These are phyloP conservation scores for Volucella bombylans DNA, from an alignment of 2,888 invertebrate species.

Conservation along the genomic window DNA sequence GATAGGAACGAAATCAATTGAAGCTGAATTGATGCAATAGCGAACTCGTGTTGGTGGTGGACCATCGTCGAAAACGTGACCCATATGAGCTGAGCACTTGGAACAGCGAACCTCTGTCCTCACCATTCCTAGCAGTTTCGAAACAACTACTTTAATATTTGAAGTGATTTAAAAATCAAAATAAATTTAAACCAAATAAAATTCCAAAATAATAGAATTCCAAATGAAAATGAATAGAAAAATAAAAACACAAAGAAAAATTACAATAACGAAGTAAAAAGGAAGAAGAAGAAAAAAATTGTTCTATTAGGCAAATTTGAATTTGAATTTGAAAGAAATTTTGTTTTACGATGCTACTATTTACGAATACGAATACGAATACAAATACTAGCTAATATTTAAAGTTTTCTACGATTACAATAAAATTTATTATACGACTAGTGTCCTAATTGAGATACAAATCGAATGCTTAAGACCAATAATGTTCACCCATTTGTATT, in stretches of 20 bases:
- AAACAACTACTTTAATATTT: conserved; percentile 84
- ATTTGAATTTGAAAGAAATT: conserved; percentile 35
- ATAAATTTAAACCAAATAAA: conserved; percentile 26
- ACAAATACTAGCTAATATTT: conserved; percentile 16
- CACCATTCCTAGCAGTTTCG: conserved; percentile 90
- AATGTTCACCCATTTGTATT: background rate
- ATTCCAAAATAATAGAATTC: background rate
- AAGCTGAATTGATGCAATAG: conserved; percentile 97
- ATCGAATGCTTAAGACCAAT: conserved; percentile 13
- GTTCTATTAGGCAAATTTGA: conserved; percentile 71
- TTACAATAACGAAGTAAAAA: conserved; percentile 53
- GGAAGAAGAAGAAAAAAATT: conserved; percentile 71
- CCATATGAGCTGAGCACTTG: conserved; percentile 96
- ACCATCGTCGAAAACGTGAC: conserved; percentile 98
- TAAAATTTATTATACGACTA: conserved; percentile 40
- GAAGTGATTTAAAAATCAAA: conserved; percentile 67
- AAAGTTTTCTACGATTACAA: background rate
- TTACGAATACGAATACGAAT: conserved; percentile 52
- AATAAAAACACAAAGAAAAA: conserved; percentile 20
- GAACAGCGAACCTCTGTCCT: conserved; percentile 98
- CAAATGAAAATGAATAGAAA: conserved; percentile 39
- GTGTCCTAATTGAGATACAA: conserved; percentile 57
- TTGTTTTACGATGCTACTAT: conserved; percentile 64
- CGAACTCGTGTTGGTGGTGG: conserved; percentile 95
- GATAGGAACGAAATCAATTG: conserved; percentile 81